Base-by-base conservation (phyloP, 1,140 invertebrate species). In the Drusus annulatus region DNA sequence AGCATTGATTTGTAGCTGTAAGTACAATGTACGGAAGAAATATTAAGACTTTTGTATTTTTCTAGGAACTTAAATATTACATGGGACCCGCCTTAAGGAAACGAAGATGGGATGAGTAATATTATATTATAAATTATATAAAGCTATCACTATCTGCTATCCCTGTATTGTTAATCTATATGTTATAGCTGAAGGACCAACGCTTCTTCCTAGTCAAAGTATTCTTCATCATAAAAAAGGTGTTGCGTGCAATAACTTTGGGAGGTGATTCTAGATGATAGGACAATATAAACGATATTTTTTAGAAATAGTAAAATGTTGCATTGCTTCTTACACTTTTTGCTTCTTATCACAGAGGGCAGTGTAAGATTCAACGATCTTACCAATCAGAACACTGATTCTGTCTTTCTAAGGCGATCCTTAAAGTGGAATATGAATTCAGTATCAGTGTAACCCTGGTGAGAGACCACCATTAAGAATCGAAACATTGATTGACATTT, bases 151-250 rank as follows among this genome's bases (percentile, higher is more conserved):
- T 69, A 69, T 69, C 31, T 6, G 25, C 60, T 28, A 69, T 36
- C 65, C 28, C 52, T 56, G 19, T 56, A 56, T 56, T 56, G 1
- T 19, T 19, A 63, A 23, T 63, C 16, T 63, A 63, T 63, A 13
- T 54, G 25, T 62, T 62, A 25, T 62, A 63, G 13, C 16, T 21
- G 65, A 69, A 69, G 65, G 65, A 69, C 65, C 65, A 69, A 69
- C 15, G 65, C 65, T 69, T 69, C 65, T 69, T 69, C 65, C n/a
- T 69, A 69, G 65, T 63, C 60, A 23, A 28, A 63, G 23, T 69
- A 69, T 69, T 69, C 7, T 8, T 69, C 65, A 45, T 17, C 28
- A 69, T 31, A 69, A 7, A 45, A 69, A n/a, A 45, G 31, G 45
- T 69, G 45, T 69, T 50, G 16, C 1, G 31, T 17, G 45, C 31